Percentiles rank a stretch among this genome's conserved stretches.
phyloP scores from a whole-genome alignment of 92 coral and sea anemone genomes.

The Siderastrea radians region DNA sequence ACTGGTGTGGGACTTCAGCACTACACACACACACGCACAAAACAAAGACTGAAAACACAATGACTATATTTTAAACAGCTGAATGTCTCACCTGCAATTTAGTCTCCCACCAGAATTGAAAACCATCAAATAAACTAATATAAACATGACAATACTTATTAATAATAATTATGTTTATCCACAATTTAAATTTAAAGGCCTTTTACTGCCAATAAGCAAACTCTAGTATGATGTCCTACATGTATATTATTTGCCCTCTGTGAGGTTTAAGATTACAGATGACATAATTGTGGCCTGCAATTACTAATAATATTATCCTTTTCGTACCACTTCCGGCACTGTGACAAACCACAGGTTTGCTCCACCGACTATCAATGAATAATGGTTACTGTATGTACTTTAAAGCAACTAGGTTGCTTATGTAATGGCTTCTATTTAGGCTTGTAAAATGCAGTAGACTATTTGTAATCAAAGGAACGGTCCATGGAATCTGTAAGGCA shows the following conservation, averaged over 20 bases:
- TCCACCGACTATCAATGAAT: neutral
- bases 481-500: conserved; percentile 41
- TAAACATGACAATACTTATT: neutral
- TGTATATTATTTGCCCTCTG: conserved; percentile 8
- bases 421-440: neutral
- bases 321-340: neutral
- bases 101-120: neutral
- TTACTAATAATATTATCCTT: neutral
- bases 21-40: neutral
- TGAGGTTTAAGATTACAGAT: conserved; percentile 13
- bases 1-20: neutral
- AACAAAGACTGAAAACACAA: neutral
- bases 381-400: neutral
- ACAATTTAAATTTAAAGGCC: neutral
- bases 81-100: neutral
- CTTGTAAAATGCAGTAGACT: conserved; percentile 3
- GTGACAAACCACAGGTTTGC: neutral
- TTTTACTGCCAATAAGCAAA: neutral
- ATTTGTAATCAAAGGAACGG: conserved; percentile 34
- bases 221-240: neutral
- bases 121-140: neutral
- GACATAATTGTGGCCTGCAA: neutral
- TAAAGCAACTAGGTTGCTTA: conserved; percentile 23
- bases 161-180: neutral
- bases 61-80: neutral